These are phyloP conservation scores for Drosophila lacteicornis DNA, from an alignment of 1,140 invertebrate species.

Conservation along the genomic window DNA sequence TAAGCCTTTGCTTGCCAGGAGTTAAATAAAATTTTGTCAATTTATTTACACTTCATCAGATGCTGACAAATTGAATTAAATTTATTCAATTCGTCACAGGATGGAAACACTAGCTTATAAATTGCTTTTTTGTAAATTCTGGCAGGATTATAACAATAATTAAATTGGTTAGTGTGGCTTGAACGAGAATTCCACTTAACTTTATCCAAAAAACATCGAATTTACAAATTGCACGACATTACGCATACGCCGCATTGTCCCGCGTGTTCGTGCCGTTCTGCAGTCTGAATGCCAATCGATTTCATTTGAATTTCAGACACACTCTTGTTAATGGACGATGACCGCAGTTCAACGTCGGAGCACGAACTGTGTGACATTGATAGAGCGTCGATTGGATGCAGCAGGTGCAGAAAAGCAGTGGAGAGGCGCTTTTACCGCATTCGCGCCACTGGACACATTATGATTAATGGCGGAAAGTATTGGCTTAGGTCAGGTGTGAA, in stretches of 20 bases:
- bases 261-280: not conserved
- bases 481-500: conserved; percentile 55
- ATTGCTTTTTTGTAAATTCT: too few relatives aligned
- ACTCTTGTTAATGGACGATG: conserved; percentile 43
- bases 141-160: too few relatives aligned
- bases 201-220: not conserved
- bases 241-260: conserved; percentile 25
- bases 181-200: not conserved
- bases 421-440: conserved; percentile 39
- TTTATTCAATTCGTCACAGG: too few relatives aligned
- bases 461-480: conserved; percentile 52
- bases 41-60: too few relatives aligned
- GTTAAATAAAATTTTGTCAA: not conserved
- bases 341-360: conserved; percentile 10
- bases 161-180: too few relatives aligned
- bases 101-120: too few relatives aligned
- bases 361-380: conserved; percentile 49
- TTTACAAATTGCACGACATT: conserved; percentile 6
- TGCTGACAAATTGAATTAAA: too few relatives aligned
- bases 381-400: conserved; percentile 38
- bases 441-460: conserved; percentile 45
- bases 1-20: not conserved
- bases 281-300: conserved; percentile 5
- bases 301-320: conserved; percentile 39
- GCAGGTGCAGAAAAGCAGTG: conserved; percentile 24